Conservation (phyloP, 2,888 invertebrate genomes). For the Neoaliturus tenellus region DNA sequence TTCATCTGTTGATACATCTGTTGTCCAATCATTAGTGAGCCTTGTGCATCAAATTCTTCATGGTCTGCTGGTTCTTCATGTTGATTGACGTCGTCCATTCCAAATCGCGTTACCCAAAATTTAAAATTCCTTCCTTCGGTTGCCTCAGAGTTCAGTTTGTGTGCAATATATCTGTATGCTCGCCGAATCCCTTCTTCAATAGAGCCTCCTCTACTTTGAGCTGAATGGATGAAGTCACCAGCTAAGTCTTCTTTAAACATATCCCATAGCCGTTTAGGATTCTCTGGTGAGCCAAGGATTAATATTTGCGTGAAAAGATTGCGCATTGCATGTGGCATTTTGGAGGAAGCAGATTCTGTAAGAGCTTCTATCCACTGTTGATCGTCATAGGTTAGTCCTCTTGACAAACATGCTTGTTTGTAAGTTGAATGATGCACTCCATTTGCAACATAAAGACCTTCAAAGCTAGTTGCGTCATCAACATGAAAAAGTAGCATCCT, state of each 20-base stretch:
- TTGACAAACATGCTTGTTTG: constrained; percentile 19
- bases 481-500: constrained; percentile 67
- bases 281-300: constrained; percentile 13
- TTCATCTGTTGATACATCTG: background rate
- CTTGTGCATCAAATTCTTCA: background rate
- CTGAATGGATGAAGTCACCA: background rate
- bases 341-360: background rate
- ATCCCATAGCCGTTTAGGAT: constrained; percentile 8
- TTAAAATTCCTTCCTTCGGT: constrained; percentile 29
- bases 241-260: background rate
- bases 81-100: background rate
- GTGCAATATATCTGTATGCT: background rate
- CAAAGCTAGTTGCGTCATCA: constrained; percentile 67
- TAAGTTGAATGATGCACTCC: constrained; percentile 24
- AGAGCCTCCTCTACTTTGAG: background rate
- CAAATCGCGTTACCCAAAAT: background rate
- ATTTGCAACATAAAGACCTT: constrained; percentile 66
- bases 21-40: background rate
- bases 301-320: background rate
- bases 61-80: background rate
- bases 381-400: background rate
- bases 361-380: constrained; percentile 35
- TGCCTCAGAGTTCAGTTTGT: constrained; percentile 37
- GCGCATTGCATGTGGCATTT: constrained; percentile 10
- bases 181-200: background rate